A percentile compares a stretch with the other conserved stretches of the same genome.
Evolutionary conservation across 1,140 invertebrate genomes (phyloP).

Genomic region (Prorops nasuta): DNA sequence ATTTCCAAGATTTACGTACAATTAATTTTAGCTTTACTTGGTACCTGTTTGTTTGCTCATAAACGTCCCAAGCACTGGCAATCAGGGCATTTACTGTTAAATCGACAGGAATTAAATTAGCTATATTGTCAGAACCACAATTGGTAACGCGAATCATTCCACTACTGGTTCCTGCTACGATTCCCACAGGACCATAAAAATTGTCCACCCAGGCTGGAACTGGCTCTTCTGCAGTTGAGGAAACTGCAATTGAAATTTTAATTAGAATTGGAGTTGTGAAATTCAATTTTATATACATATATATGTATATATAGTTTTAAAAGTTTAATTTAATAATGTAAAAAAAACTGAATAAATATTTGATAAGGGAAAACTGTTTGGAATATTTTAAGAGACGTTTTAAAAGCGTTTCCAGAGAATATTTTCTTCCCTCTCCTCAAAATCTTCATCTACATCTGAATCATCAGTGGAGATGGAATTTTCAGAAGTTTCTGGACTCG

Average conservation of each 20-base stretch:
- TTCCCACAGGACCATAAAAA: conserved; percentile 71
- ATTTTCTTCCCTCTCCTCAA: no score
- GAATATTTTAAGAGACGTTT: not conserved
- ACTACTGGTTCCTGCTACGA: conserved; percentile 58
- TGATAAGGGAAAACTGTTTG: no score
- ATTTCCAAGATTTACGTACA: not conserved
- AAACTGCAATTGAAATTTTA: conserved; percentile 55
- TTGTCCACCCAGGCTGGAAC: conserved; percentile 78
- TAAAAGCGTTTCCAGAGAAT: not conserved
- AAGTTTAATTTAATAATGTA: no score
- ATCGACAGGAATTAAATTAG: conserved; percentile 80
- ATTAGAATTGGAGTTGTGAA: conserved; percentile 30
- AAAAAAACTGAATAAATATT: no score
- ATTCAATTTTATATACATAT: no score
- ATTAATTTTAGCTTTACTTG: no score
- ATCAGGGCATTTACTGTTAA: conserved; percentile 75
- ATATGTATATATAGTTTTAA: no score
- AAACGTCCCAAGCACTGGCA: conserved; percentile 69
- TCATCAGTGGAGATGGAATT: not conserved
- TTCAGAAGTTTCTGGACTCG: not conserved
- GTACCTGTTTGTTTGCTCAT: conserved; percentile 38
- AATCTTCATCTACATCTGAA: no score
- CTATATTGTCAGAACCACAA: conserved; percentile 57
- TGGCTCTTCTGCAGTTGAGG: conserved; percentile 71
- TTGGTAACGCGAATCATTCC: conserved; percentile 69